Percentiles rank a stretch among this genome's conserved stretches.
Conservation (phyloP, 2,113 vertebrate species). For the Pangasianodon gigas region DNA sequence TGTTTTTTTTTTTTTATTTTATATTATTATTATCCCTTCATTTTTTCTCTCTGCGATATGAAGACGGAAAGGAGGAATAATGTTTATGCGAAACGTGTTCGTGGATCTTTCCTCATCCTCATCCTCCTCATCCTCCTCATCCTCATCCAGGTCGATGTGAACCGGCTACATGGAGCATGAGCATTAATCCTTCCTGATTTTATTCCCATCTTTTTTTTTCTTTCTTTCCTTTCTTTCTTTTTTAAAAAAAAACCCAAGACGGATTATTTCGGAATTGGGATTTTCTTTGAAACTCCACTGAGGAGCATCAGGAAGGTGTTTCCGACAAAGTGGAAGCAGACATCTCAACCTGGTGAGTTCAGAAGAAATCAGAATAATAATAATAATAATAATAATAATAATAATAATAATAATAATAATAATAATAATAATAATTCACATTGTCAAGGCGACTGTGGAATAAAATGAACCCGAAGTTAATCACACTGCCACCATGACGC, state of each 20-base stretch:
- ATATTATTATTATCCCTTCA: neutral
- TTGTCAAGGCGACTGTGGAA: too few relatives aligned
- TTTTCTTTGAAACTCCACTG: constrained; percentile 20
- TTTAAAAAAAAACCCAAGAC: neutral
- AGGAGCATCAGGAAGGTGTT: constrained; percentile 36
- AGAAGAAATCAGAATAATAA: neutral
- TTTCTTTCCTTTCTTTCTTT: neutral
- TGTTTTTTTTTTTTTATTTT: constrained; percentile 24
- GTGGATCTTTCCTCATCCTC: neutral
- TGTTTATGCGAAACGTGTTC: neutral
- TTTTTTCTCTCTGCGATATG: neutral
- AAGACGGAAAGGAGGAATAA: constrained; percentile 50
- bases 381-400: neutral
- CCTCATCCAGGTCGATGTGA: neutral
- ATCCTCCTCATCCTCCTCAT: neutral
- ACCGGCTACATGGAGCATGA: constrained; percentile 12
- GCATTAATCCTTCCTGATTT: constrained; percentile 4
- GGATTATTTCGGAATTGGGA: constrained; percentile 58
- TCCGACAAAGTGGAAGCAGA: constrained; percentile 65
- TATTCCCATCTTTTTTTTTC: neutral
- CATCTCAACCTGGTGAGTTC: constrained; percentile 71
- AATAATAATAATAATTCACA: neutral
- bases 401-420: neutral
- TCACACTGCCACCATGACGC: neutral
- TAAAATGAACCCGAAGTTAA: too few relatives aligned